Base-by-base conservation (phyloP, 2,888 invertebrate species). In the Megaustenia siamemsis region DNA sequence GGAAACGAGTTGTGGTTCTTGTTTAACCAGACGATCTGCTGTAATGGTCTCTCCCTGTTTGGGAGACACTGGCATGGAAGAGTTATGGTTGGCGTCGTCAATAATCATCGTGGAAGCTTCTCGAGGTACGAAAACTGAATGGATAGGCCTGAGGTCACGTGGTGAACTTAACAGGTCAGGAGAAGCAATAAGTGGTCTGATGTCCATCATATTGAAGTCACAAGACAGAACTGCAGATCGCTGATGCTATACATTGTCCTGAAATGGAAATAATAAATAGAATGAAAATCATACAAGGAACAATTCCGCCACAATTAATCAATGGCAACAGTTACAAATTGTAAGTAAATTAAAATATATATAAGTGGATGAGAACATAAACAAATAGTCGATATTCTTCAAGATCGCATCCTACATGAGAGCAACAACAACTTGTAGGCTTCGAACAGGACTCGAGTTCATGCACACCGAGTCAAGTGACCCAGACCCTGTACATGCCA, bases 171-270 rank as follows among this genome's bases (percentile, higher is more conserved):
- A 66, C 66, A 63, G 81, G 76, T 77, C 66, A 56, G 85, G 38
- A 73, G 83, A 69, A 85, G 85, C 21, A 75, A 84, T 32, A 63
- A 86, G 68, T 82, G 87, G 86, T 75, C 83, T 56, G 84, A 81
- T 43, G 88, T 87, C 87, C 87, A 87, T 87, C 86, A 86, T 87
- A 78, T 73, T 87, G 87, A 84, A 32, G 35, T 43, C 53, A 21
- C 28, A 15, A 77, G 53, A 28, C 63, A 84, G 49, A 77, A 28
- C 38, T 32, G 71, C 24, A 1, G 60, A 10, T 45, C 63, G 28
- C 69, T 38, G 40, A 56, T 45, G 69, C n/a, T 77, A 66, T 38
- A 53, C 76, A 76, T 83, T 45, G 76, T 75, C n/a, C 82, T 82
- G 75, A 24, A 66, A 43, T 28, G 43, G 18, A 28, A 40, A 80